Percentiles rank a stretch among this genome's conserved stretches.
phyloP scores from a whole-genome alignment of 2,888 invertebrate genomes.

The Tenthredo scrophulariae region DNA sequence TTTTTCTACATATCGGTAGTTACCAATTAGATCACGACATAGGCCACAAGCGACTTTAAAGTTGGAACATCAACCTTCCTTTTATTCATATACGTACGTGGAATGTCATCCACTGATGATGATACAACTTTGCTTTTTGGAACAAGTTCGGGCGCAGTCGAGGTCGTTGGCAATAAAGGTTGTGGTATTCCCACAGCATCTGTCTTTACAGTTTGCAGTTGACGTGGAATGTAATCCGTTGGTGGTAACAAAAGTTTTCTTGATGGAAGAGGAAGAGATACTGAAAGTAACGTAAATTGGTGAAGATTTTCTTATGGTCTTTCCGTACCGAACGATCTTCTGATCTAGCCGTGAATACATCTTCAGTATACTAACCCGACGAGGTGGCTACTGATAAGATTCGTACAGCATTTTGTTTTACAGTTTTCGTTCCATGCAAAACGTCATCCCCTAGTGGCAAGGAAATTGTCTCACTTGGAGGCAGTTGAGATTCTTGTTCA shows the following conservation, averaged over 20 bases:
- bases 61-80: background rate
- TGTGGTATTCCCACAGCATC: background rate
- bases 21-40: too few species aligned
- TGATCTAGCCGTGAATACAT: background rate
- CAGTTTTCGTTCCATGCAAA: background rate
- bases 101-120: background rate
- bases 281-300: constrained; percentile 4
- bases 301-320: background rate
- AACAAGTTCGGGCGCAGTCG: background rate
- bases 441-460: background rate
- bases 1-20: background rate
- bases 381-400: background rate
- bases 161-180: background rate
- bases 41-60: too few species aligned
- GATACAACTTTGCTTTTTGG: background rate
- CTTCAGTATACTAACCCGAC: background rate
- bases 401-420: background rate
- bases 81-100: background rate
- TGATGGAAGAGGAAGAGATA: background rate
- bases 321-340: background rate
- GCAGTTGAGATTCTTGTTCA: constrained; percentile 3
- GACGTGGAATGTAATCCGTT: background rate
- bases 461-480: background rate
- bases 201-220: background rate
- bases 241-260: background rate